Conservation (phyloP, 2,797 vertebrate species). For the Phalloptychus januarius region DNA sequence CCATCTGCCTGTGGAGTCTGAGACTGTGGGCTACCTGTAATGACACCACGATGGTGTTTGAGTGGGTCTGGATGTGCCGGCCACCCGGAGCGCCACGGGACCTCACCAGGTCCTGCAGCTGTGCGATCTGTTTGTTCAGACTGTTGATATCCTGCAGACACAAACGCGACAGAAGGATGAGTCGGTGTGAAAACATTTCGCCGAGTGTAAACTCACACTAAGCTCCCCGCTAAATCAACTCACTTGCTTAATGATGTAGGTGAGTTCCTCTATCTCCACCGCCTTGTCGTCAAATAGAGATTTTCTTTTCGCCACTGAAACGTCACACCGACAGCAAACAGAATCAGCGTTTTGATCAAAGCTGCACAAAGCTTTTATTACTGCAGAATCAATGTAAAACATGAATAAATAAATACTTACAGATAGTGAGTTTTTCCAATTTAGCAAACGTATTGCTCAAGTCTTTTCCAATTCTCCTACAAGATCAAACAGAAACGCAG, state of each 20-base stretch:
- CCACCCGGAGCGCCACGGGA: constrained; percentile 87
- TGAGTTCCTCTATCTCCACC: constrained; percentile 92
- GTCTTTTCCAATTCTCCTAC: constrained; percentile 94
- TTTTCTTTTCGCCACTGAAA: constrained; percentile 93
- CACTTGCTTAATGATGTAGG: constrained; percentile 96
- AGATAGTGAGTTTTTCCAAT: constrained; percentile 93
- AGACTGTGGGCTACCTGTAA: constrained; percentile 79
- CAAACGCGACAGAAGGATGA: constrained; percentile 4
- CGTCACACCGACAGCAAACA: constrained; percentile 14
- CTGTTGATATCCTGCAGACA: constrained; percentile 89
- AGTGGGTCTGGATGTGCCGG: constrained; percentile 90
- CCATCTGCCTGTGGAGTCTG: not conserved
- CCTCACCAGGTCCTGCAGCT: constrained; percentile 90
- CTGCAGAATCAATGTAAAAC: not conserved
- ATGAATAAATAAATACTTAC: constrained; percentile 78
- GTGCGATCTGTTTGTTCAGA: constrained; percentile 94
- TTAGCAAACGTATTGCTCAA: constrained; percentile 96
- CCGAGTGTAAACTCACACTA: not conserved
- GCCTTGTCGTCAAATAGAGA: constrained; percentile 95
- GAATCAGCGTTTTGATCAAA: not conserved
- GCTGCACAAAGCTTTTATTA: not conserved
- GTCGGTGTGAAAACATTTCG: not conserved
- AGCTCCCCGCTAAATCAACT: constrained; percentile 27
- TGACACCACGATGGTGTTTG: constrained; percentile 92
- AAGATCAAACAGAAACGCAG: constrained; percentile 25